phyloP scores from a whole-genome alignment of 2,888 invertebrate species.

The Gandaritis pyraliata region DNA sequence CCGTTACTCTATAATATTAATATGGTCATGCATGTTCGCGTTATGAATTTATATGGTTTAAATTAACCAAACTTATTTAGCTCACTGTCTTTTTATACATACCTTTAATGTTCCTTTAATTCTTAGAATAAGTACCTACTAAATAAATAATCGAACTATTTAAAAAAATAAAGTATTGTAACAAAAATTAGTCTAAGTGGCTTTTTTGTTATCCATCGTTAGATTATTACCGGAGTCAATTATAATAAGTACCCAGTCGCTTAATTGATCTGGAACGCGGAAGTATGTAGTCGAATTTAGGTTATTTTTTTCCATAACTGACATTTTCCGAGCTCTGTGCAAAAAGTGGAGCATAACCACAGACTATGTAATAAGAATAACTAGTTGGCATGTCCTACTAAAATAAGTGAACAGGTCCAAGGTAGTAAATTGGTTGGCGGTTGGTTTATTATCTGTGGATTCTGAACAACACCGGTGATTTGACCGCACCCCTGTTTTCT shows the following conservation, averaged over 20 bases:
- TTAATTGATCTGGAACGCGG: constrained; percentile 24
- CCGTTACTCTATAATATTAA: constrained; percentile 12
- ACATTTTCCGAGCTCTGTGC: constrained; percentile 26
- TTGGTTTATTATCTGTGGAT: constrained; percentile 15
- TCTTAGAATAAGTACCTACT: too few species aligned
- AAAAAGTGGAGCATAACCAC: constrained; percentile 28
- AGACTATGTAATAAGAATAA: constrained; percentile 11
- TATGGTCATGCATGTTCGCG: constrained; percentile 13
- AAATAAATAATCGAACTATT: too few species aligned
- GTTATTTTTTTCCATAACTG: constrained; percentile 20
- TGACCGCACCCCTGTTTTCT: constrained; percentile 17
- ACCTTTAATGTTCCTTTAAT: too few species aligned
- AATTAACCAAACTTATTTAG: background rate
- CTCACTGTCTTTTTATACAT: background rate
- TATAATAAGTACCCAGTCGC: background rate
- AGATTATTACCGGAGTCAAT: constrained; percentile 1
- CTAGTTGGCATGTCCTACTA: constrained; percentile 4
- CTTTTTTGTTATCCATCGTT: constrained; percentile 9
- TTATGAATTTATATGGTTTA: background rate
- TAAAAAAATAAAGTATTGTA: background rate
- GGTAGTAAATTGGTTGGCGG: constrained; percentile 14
- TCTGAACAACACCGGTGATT: constrained; percentile 3
- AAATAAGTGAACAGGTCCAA: constrained; percentile 22
- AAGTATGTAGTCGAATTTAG: background rate
- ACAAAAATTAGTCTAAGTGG: too few species aligned